Evolutionary conservation across 2,888 invertebrate genomes (phyloP), one percentile per base, ranked within the genome.

Genomic region (Oeneis ivallda): DNA sequence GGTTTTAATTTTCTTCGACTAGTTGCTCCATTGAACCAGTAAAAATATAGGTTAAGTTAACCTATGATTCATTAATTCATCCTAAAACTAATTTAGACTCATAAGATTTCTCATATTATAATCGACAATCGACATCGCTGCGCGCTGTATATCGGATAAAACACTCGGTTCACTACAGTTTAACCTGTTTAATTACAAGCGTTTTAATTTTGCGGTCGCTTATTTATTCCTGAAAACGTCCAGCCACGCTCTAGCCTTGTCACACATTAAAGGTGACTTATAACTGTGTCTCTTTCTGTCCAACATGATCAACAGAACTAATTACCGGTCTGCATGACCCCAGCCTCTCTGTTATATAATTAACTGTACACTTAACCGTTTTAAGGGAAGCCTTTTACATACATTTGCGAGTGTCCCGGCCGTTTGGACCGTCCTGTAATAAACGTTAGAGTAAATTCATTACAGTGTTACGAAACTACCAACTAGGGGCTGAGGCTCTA

Each of bases 311-410:
- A 60, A 49, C 60, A 50, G 39, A 60, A 60, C 65, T 65, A 65
- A 67, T 63, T 60, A 59, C 63, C 63, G 63, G 65, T 62, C 62
- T 37, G 70, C 43, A 65, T 68, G 70, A 67, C 67, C 71, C 64
- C 56, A 41, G 56, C 41, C 56, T 56, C 59, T 63, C 67, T 64
- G 64, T 67, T 64, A 64, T 64, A 66, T 73, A 71, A 74, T 74
- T 72, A 74, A 70, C 70, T 73, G 71, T 67, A 67, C 70, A 71
- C 72, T 74, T 73, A 74, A 74, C 74, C 74, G 72, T 71, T 72
- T 70, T 71, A 66, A 66, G 52, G 59, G 64, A 59, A 59, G 53
- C 64, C 64, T 64, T 64, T 59, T 64, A 59, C 58, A 64, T 59
- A 57, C 59, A 64, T 64, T 64, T 58, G 50, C 58, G 50, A 43